Percentiles rank a stretch among this genome's conserved stretches.
These are phyloP conservation scores for Ornithoptera priamus DNA, from an alignment of 2,888 invertebrate genomes.

Conservation along the genomic window DNA sequence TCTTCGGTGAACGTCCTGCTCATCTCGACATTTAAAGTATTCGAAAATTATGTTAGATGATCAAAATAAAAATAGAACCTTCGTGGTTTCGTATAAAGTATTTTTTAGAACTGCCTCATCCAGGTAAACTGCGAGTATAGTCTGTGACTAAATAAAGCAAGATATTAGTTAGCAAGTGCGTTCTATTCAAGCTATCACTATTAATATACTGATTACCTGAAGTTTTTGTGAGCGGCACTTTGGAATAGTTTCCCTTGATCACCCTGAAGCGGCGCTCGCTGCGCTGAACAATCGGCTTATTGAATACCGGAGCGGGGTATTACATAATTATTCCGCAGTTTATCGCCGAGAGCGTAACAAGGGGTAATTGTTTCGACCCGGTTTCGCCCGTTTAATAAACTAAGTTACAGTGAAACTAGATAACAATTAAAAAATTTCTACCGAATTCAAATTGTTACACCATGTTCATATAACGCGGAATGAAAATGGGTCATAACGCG, in stretches of 20 bases:
- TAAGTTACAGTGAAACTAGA: background rate
- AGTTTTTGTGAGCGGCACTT: conserved; percentile 59
- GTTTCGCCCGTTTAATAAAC: conserved; percentile 3
- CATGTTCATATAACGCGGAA: too few relatives aligned
- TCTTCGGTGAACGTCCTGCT: too few relatives aligned
- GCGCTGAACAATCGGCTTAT: conserved; percentile 29
- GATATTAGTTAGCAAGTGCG: conserved; percentile 44
- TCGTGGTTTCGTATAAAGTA: background rate
- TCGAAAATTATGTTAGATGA: too few relatives aligned
- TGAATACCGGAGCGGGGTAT: conserved; percentile 33
- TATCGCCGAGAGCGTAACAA: conserved; percentile 1
- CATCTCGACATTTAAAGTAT: too few relatives aligned
- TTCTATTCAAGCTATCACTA: conserved; percentile 35
- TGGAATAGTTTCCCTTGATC: conserved; percentile 55
- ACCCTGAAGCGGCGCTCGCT: conserved; percentile 31
- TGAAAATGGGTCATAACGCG: too few relatives aligned
- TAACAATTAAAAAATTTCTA: background rate
- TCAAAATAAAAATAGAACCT: background rate
- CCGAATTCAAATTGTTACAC: background rate
- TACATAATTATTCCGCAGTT: conserved; percentile 29
- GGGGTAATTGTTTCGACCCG: conserved; percentile 14
- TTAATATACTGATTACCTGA: conserved; percentile 47
- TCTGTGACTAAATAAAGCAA: background rate
- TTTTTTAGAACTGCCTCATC: background rate
- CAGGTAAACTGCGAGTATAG: conserved; percentile 6